Conservation (phyloP, 1,140 invertebrate species). For the Aradophagus sp. region DNA sequence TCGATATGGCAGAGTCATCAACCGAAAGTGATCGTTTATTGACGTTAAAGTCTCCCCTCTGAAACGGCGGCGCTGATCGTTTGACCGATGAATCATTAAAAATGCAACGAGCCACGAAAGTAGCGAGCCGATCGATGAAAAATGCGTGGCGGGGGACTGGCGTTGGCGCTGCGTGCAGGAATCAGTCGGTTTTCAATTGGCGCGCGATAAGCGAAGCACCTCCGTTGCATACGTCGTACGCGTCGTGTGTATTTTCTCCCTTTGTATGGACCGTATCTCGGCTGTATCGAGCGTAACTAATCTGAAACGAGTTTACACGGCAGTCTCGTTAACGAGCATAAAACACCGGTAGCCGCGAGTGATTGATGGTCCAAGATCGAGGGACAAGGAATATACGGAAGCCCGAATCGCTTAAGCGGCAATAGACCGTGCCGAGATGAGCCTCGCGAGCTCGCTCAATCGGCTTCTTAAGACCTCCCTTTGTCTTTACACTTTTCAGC, state of each 20-base stretch:
- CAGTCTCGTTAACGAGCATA: conserved; percentile 63
- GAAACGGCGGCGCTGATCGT: too few relatives aligned
- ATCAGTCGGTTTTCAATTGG: conserved; percentile 56
- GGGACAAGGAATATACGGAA: conserved; percentile 61
- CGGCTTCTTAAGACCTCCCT: conserved; percentile 34
- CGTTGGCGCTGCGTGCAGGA: conserved; percentile 30
- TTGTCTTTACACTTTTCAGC: conserved; percentile 45
- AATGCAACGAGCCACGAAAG: too few relatives aligned
- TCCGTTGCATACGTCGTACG: conserved; percentile 42
- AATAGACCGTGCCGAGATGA: conserved; percentile 41
- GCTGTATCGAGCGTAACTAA: conserved; percentile 61
- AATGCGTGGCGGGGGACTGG: neutral
- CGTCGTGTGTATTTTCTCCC: conserved; percentile 32
- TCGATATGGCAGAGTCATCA: too few relatives aligned
- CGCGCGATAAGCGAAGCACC: conserved; percentile 51
- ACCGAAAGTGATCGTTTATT: too few relatives aligned
- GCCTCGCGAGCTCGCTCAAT: conserved; percentile 39
- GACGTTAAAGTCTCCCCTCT: too few relatives aligned
- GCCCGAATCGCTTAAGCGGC: conserved; percentile 59
- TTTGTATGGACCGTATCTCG: conserved; percentile 48
- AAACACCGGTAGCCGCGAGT: conserved; percentile 64
- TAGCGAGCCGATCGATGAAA: conserved; percentile 34
- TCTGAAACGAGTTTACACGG: conserved; percentile 63
- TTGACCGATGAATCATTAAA: too few relatives aligned
- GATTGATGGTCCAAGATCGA: conserved; percentile 64